Base-by-base conservation (phyloP, 2,888 invertebrate species). In the Heliconius aoede region DNA sequence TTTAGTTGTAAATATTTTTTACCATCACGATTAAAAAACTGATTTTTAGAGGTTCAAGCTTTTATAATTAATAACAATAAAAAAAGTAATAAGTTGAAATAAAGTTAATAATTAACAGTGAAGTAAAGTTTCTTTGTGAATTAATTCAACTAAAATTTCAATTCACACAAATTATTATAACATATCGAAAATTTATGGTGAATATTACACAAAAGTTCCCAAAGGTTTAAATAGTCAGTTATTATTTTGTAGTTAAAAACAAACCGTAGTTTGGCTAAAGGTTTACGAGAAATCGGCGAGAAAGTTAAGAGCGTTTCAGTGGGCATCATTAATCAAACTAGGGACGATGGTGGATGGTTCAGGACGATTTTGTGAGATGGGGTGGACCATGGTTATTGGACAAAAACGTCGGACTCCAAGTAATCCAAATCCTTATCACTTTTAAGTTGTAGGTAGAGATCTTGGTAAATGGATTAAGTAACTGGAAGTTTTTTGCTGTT, bases 371-470 rank as follows among this genome's bases (percentile, higher is more conserved):
- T 61, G 36, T 36, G 72, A 40, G 13, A 72, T 58, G 40, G 60
- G 61, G 21, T 7, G 72, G 40, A 26, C 72, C 13, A n/a, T 72
- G 9, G 60, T 64, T 51, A 69, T 30, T 32, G 26, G 13, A 61
- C 75, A 76, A 65, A 75, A 76, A 76, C 64, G 58, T 72, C 72
- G 60, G 24, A 40, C n/a, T 40, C 1, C 18, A 46, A 36, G 28
- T 36, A n/a, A n/a, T n/a, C n/a, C 55, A 55, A 58, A 40, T 72
- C 8, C 62, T 46, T 30, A 46, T 69, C 30, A n/a, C 15, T 28
- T 60, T 61, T 68, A 30, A 74, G 40, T 60, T 60, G 58, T 4
- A 28, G n/a, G 18, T 67, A 21, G 18, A 0, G 18, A 5, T 67
- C 30, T 36, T n/a, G 24, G 32, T 65, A 40, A 36, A 40, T 65